Conservation (phyloP, 2,113 vertebrate species). For the Elgaria multicarinata region DNA sequence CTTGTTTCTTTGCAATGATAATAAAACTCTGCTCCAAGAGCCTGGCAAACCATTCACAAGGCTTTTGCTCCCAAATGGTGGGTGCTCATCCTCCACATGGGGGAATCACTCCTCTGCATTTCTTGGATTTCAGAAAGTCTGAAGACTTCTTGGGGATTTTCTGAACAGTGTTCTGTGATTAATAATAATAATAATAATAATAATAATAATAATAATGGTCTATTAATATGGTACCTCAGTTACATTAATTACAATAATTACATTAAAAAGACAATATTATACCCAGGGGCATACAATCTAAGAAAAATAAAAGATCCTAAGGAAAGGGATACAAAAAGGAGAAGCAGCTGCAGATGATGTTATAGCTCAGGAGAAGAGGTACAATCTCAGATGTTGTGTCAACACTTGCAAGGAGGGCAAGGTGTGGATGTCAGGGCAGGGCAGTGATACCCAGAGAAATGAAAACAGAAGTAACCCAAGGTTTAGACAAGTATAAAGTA, state of each 20-base stretch:
- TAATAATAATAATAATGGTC: not conserved
- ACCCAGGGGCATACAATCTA: not conserved
- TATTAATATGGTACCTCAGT: not conserved
- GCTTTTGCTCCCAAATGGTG: not conserved
- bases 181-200: not conserved
- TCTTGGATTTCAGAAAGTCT: not conserved
- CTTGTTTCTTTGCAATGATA: not conserved
- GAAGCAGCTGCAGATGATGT: too few species aligned
- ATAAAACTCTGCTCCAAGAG: not conserved
- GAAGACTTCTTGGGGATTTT: not conserved
- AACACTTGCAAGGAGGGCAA: not conserved
- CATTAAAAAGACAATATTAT: not conserved
- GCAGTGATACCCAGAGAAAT: not conserved
- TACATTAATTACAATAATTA: not conserved
- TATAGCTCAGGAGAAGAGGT: not conserved
- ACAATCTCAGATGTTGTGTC: not conserved
- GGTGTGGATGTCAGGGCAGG: not conserved
- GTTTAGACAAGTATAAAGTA: not conserved
- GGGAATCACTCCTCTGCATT: not conserved
- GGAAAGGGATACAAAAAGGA: not conserved
- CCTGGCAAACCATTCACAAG: not conserved
- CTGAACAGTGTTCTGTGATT: not conserved
- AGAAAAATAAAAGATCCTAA: not conserved
- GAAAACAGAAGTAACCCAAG: not conserved
- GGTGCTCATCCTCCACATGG: not conserved